Percentiles rank a stretch among this genome's conserved stretches.
phyloP scores from a whole-genome alignment of 2,888 invertebrate species.

The Operophtera brumata region DNA sequence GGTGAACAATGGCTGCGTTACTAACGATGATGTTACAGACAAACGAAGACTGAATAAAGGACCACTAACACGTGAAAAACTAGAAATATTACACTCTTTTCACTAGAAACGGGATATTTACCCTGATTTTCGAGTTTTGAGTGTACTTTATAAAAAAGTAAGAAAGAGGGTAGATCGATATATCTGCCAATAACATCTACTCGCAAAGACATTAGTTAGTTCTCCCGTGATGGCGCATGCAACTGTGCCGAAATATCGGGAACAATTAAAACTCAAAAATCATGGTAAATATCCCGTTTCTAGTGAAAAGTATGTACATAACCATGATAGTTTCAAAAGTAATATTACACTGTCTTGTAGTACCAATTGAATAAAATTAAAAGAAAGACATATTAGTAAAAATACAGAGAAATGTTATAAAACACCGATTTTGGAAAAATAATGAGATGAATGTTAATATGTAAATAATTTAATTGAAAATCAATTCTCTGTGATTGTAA shows the following conservation, averaged over 20 bases:
- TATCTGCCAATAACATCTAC: too few relatives aligned
- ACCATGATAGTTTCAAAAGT: too few relatives aligned
- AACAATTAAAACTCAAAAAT: too few relatives aligned
- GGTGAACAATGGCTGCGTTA: background rate
- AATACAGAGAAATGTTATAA: constrained; percentile 5
- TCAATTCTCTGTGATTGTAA: constrained; percentile 37
- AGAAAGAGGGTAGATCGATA: too few relatives aligned
- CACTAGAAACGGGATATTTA: too few relatives aligned
- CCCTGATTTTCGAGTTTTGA: too few relatives aligned
- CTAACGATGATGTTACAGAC: background rate
- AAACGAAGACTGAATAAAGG: constrained; percentile 20
- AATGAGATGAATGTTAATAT: background rate
- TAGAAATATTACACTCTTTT: constrained; percentile 33
- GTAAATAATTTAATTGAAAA: background rate
- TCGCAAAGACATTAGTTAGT: too few relatives aligned
- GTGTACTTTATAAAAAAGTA: too few relatives aligned
- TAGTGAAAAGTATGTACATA: too few relatives aligned
- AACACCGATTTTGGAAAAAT: background rate
- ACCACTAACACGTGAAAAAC: constrained; percentile 18
- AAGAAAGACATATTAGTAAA: constrained; percentile 9
- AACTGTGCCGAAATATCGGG: too few relatives aligned
- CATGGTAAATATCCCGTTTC: too few relatives aligned
- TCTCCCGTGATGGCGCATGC: too few relatives aligned
- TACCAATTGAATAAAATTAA: background rate
- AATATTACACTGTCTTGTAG: constrained; percentile 20